A percentile compares a stretch with the other conserved stretches of the same genome.
These are phyloP conservation scores for Micoletzkya japonica DNA, from an alignment of 2,888 invertebrate genomes.

Conservation along the genomic window DNA sequence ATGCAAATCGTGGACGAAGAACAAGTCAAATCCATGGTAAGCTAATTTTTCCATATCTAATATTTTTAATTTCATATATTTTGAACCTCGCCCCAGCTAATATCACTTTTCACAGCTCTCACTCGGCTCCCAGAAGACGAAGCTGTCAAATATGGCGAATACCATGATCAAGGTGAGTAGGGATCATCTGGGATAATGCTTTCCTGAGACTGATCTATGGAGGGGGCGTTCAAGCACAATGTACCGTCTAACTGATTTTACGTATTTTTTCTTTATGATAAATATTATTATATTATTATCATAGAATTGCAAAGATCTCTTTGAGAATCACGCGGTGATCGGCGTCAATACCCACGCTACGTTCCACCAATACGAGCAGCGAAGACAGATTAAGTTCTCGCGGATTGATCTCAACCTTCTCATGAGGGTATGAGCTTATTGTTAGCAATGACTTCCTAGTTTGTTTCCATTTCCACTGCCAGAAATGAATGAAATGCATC, in stretches of 20 bases:
- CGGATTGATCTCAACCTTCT: slow-evolving; percentile 38
- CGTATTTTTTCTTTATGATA: neutral
- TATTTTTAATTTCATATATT: neutral
- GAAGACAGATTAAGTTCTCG: slow-evolving; percentile 38
- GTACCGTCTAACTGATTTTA: neutral
- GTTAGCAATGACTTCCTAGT: neutral
- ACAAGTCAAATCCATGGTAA: slow-evolving; percentile 44
- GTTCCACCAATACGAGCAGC: slow-evolving; percentile 40
- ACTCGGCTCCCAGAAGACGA: slow-evolving; percentile 38
- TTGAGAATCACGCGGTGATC: slow-evolving; percentile 54
- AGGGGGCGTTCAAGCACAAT: neutral
- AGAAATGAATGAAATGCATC: neutral
- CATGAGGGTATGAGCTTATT: slow-evolving; percentile 33
- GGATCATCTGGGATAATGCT: neutral
- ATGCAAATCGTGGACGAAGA: slow-evolving; percentile 45
- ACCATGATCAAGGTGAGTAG: slow-evolving; percentile 33
- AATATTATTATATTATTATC: too few relatives aligned
- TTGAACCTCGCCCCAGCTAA: neutral
- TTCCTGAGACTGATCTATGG: neutral
- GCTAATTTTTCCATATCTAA: too few relatives aligned
- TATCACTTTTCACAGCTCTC: slow-evolving; percentile 41
- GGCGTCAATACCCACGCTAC: slow-evolving; percentile 50
- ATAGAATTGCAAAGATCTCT: slow-evolving; percentile 9
- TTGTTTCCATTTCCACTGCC: neutral
- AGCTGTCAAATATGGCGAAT: slow-evolving; percentile 39